phyloP scores from a whole-genome alignment of 30 jellyfish, hydroid and myxozoan species.

The Aurelia coerulea region DNA sequence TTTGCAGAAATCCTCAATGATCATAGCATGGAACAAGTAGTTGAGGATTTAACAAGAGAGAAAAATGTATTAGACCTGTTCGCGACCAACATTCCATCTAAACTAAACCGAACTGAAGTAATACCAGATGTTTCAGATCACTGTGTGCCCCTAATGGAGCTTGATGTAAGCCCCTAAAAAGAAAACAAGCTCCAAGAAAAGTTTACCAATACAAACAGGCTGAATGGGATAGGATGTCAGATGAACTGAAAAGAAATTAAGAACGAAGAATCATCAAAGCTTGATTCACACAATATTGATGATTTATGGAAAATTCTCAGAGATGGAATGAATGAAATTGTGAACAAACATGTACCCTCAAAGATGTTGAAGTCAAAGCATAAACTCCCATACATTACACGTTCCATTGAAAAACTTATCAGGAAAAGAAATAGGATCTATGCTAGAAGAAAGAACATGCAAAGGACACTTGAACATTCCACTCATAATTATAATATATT shows the following conservation, averaged over 20 bases:
- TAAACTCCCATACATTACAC: conserved; percentile 26
- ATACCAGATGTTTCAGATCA: too few relatives aligned
- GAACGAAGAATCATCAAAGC: conserved; percentile 1
- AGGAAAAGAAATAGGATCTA: conserved; percentile 26
- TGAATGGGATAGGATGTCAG: conserved; percentile 2
- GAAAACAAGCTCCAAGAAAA: conserved; percentile 30
- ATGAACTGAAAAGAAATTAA: background rate
- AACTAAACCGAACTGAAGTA: too few relatives aligned
- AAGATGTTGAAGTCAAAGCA: conserved; percentile 22
- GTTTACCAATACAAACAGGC: background rate
- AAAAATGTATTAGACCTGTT: too few relatives aligned
- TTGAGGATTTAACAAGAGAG: too few relatives aligned
- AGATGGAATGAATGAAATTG: conserved; percentile 21
- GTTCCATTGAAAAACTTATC: conserved; percentile 12
- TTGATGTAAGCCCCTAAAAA: conserved; percentile 25
- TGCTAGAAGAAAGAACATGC: conserved; percentile 23
- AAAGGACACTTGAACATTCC: conserved; percentile 16
- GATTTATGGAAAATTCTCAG: conserved; percentile 2
- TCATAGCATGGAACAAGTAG: too few relatives aligned
- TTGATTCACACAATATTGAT: background rate
- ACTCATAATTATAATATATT: conserved; percentile 18
- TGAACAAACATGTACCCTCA: conserved; percentile 27
- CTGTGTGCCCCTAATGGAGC: background rate
- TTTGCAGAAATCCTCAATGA: too few relatives aligned
- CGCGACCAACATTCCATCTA: too few relatives aligned